Conservation (phyloP, 92 coral and sea anemone genomes). For the Blastomussa wellsi region DNA sequence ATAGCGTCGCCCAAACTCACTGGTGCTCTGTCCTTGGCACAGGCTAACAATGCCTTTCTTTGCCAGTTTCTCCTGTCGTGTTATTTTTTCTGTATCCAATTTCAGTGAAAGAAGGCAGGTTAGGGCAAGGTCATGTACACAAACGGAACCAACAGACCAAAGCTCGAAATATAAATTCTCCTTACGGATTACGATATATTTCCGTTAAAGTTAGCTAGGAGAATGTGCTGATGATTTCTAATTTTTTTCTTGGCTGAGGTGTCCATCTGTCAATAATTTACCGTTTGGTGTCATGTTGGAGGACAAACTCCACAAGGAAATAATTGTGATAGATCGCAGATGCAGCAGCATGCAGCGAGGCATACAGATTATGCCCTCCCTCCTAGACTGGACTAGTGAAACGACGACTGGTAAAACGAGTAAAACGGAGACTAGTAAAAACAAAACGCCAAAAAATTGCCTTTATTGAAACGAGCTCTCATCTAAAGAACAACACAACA, state of each 20-base stretch:
- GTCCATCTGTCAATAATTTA: too few species aligned
- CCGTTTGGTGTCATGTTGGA: too few species aligned
- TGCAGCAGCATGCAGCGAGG: too few species aligned
- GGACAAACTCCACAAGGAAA: too few species aligned
- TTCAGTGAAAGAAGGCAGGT: not conserved
- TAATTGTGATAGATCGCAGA: too few species aligned
- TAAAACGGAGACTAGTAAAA: too few species aligned
- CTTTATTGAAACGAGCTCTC: too few species aligned
- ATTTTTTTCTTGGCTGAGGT: not conserved
- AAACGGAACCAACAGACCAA: not conserved
- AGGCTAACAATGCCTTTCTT: not conserved
- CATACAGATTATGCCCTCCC: too few species aligned
- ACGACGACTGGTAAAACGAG: too few species aligned
- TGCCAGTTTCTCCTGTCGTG: not conserved
- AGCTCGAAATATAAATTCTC: not conserved
- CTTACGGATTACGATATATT: not conserved
- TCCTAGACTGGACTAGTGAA: too few species aligned
- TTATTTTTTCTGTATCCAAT: not conserved
- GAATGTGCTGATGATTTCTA: not conserved
- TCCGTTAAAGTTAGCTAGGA: not conserved
- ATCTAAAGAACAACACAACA: too few species aligned
- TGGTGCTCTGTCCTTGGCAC: not conserved
- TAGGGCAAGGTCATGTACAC: not conserved
- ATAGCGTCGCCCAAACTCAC: not conserved
- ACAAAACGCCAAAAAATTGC: too few species aligned